These are phyloP conservation scores for Grus americana DNA, from an alignment of 2,113 vertebrate genomes.

Conservation along the genomic window DNA sequence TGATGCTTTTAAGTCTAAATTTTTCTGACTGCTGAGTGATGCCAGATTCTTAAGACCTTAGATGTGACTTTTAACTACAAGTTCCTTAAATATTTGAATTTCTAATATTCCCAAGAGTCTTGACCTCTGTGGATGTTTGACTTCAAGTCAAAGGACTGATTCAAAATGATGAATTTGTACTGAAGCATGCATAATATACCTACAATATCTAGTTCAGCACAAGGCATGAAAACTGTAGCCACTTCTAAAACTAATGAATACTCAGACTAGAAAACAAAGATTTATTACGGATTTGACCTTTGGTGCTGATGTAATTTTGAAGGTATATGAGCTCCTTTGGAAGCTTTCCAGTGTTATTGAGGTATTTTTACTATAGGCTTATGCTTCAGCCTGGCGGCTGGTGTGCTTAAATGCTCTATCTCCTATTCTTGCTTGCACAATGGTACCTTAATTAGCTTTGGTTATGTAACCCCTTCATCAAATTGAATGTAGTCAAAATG, in stretches of 20 bases:
- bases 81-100: not conserved
- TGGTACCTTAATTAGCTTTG: slow-evolving; percentile 1
- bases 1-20: not conserved
- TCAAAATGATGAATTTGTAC: not conserved
- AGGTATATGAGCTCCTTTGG: not conserved
- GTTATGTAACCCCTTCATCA: slow-evolving; percentile 21
- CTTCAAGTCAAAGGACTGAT: not conserved
- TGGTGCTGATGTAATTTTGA: not conserved
- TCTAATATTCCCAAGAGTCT: not conserved
- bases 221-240: not conserved
- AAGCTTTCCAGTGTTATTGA: not conserved
- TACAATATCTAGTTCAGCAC: not conserved
- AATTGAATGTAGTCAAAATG: not conserved
- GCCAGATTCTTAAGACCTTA: not conserved
- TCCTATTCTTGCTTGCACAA: not conserved
- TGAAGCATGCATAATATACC: not conserved
- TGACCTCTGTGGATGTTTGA: not conserved
- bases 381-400: not conserved
- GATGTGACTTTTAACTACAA: not conserved
- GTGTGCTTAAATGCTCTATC: not conserved
- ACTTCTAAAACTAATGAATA: not conserved
- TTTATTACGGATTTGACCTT: not conserved
- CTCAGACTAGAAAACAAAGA: not conserved
- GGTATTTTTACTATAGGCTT: not conserved
- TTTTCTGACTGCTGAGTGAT: not conserved